These are phyloP conservation scores for Brassicogethes aeneus DNA, from an alignment of 2,888 invertebrate species.

Conservation along the genomic window DNA sequence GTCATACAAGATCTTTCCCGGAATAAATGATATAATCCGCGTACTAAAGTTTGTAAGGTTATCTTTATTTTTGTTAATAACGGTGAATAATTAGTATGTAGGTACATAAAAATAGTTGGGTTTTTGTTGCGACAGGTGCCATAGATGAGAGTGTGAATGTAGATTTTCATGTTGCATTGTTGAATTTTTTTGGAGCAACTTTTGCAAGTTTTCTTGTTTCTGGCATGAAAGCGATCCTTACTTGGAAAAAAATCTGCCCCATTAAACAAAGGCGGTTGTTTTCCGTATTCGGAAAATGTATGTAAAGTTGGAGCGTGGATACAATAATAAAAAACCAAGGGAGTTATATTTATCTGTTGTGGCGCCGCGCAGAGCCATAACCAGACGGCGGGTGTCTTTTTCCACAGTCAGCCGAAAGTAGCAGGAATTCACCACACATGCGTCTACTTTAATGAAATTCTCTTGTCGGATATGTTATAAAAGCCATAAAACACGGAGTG, in stretches of 20 bases:
- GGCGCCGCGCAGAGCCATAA: slow-evolving; percentile 14
- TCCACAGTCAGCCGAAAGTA: neutral
- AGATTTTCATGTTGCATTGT: no score
- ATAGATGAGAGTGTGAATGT: no score
- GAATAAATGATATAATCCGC: no score
- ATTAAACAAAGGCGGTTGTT: neutral
- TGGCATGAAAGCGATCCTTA: no score
- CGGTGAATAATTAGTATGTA: no score
- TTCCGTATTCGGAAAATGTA: neutral
- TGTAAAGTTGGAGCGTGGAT: neutral
- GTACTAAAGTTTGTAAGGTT: no score
- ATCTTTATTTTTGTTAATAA: no score
- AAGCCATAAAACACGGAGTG: neutral
- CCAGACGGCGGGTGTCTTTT: slow-evolving; percentile 10
- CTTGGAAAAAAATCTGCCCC: neutral
- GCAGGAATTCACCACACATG: neutral
- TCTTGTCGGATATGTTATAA: neutral
- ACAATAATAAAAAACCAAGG: slow-evolving; percentile 10
- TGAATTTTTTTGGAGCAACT: no score
- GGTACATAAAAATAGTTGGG: no score
- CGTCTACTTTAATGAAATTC: neutral
- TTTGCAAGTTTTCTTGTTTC: no score
- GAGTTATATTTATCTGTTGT: slow-evolving; percentile 16
- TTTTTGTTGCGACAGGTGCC: no score
- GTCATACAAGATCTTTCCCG: no score